These are phyloP conservation scores for Gonioctena quinquepunctata DNA, from an alignment of 1,140 invertebrate genomes.

Conservation along the genomic window DNA sequence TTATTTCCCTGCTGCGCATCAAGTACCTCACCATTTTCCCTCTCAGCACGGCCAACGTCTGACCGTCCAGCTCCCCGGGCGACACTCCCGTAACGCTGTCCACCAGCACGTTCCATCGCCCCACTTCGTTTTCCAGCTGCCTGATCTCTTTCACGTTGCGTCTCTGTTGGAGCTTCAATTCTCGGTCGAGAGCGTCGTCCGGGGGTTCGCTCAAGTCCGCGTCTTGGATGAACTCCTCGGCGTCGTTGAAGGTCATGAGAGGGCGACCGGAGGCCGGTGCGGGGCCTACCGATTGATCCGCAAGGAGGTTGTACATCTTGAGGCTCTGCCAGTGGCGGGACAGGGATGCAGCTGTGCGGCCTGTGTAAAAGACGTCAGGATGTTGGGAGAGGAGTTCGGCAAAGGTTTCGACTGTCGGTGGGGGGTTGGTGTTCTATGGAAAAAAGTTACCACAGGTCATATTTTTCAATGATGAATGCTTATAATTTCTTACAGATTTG, in stretches of 20 bases:
- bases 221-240: conserved; percentile 88
- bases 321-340: conserved; percentile 90
- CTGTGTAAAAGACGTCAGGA: conserved; percentile 82
- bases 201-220: conserved; percentile 76
- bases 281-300: conserved; percentile 81
- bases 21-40: conserved; percentile 91
- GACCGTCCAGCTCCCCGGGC: conserved; percentile 83
- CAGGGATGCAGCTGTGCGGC: conserved; percentile 83
- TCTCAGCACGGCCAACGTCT: conserved; percentile 90
- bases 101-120: conserved; percentile 90
- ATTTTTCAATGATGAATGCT: neutral
- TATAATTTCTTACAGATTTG: conserved; percentile 68
- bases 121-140: conserved; percentile 84
- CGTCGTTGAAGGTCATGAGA: conserved; percentile 86
- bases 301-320: conserved; percentile 90
- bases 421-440: neutral
- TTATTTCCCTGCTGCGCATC: conserved; percentile 95
- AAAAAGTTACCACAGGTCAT: too few relatives aligned
- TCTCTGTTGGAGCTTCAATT: conserved; percentile 59
- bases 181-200: conserved; percentile 72
- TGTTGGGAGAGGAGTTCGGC: conserved; percentile 86
- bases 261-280: conserved; percentile 63
- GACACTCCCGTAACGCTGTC: conserved; percentile 76
- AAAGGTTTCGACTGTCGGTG: conserved; percentile 71
- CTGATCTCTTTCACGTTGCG: conserved; percentile 83